Conservation (phyloP, 2,888 invertebrate genomes). For the Agrotis segetum region DNA sequence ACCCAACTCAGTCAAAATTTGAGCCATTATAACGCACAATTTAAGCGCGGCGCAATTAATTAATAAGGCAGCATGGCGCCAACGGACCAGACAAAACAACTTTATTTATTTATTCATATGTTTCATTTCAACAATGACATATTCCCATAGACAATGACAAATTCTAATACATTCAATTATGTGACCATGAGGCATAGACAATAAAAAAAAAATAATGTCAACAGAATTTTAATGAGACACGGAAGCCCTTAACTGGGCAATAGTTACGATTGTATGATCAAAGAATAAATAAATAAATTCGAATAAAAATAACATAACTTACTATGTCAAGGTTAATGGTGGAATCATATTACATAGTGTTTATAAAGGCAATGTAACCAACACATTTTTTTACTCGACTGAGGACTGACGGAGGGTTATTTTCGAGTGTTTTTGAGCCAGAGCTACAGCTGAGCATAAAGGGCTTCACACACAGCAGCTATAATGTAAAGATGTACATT, state of each 20-base stretch:
- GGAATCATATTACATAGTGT: slow-evolving; percentile 4
- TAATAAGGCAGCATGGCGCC: background rate
- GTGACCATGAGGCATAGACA: slow-evolving; percentile 29
- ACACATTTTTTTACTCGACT: background rate
- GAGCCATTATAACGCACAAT: background rate
- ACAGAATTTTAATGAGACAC: slow-evolving; percentile 30
- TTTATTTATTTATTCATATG: slow-evolving; percentile 14
- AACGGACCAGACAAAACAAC: slow-evolving; percentile 1
- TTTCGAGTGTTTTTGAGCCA: background rate
- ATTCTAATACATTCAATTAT: slow-evolving; percentile 11
- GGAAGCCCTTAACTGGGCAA: slow-evolving; percentile 36
- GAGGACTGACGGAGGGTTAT: too few relatives aligned
- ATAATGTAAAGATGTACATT: too few relatives aligned
- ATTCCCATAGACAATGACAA: slow-evolving; percentile 15
- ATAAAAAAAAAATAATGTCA: slow-evolving; percentile 17
- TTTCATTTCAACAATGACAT: background rate
- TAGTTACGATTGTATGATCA: slow-evolving; percentile 16
- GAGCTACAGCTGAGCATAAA: background rate
- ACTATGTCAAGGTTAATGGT: slow-evolving; percentile 42
- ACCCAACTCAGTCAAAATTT: too few relatives aligned
- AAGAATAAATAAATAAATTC: slow-evolving; percentile 44
- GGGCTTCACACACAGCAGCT: too few relatives aligned
- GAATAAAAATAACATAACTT: slow-evolving; percentile 49
- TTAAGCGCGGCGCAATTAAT: background rate
- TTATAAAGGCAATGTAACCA: slow-evolving; percentile 8